Base-by-base conservation (phyloP, 2,113 vertebrate genomes). In the Morone saxatilis region DNA sequence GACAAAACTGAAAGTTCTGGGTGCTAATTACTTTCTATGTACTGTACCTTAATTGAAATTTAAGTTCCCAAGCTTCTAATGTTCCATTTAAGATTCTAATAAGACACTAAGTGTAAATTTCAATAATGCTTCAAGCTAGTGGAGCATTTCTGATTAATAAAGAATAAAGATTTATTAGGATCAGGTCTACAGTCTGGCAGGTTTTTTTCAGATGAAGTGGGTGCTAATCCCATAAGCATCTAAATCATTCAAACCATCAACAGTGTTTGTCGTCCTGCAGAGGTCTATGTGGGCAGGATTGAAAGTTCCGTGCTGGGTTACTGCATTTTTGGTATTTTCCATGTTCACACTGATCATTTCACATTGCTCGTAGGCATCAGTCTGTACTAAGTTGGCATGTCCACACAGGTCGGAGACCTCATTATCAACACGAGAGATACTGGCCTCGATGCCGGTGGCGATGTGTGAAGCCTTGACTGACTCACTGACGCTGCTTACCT, bases 401-500 rank as follows among this genome's bases (percentile, higher is more conserved):
- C 59, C 81, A 68, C 77, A 60, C 78, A 74, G 74, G 71, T 80
- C 53, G 45, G 63, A 85, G 56, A 79, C 22, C 84, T 86, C 72
- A 68, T 90, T 79, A 90, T 84, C 74, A 81, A 57, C 22, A 61
- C 13, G 11, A 76, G 71, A 61, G 54, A 10, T 25, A 60, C 40
- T 12, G 5, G 85, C 79, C 72, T 66, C 61, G 60, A 41, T 68
- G 78, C 76, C 5, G 16, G 63, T 50, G 66, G 73, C 47, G 0
- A 71, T 61, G 59, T 80, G 56, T 76, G 1, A 40, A 65, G 71
- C 66, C 78, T 78, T 71, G 51, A 86, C 74, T 73, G 79, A 81
- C 83, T 87, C 43, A 31, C 68, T 16, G 76, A 86, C 50, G 82
- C 69, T 87, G 80, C 87, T 72, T 78, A 76, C 56, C 78, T 88